Base-by-base conservation (phyloP, 2,797 vertebrate species). In the Spea hammondii region DNA sequence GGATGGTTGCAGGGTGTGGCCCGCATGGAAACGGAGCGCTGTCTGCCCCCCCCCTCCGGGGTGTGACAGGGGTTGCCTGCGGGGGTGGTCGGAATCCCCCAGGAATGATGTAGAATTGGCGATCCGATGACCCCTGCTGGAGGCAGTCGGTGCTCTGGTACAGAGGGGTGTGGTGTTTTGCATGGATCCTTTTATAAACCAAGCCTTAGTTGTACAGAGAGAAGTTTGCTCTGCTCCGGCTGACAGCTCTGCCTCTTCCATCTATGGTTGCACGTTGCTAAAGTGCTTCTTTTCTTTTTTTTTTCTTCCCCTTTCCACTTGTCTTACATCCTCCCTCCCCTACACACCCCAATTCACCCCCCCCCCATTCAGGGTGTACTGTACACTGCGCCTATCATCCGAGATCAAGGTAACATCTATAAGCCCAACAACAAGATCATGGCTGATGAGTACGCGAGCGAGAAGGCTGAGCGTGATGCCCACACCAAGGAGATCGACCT, bases 341-440 rank as follows among this genome's bases (percentile, higher is more conserved):
- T 13, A 59, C 55, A 59, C n/a, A 72, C 79, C 82, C 78, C 82
- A 45, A 65, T 51, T 11, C 73, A 77, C 57, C 77, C 67, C 57
- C 77, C 67, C 32, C 32, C 32, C 32, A 32, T 32, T 32, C 90
- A 98, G 97, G 95, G 95, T 87, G 95, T 95, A 89, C 86, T 93
- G 79, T 96, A 96, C 83, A 91, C 96, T 9, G 94, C 94, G 64
- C 97, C 97, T 89, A 90, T 96, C 86, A 91, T 96, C 86, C 90
- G 97, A 89, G 96, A 99, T 82, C 95, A 99, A 88, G 97, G 97
- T 85, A 99, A 99, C 91, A 99, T 99, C 86, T 98, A 98, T 90
- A 98, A 97, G 84, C 97, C 97, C 51, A 97, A 99, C 89, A 99
- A 99, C 91, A 98, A 96, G 90, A 92, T 91, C 87, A 98, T 99